Evolutionary conservation across 2,888 invertebrate genomes (phyloP), one percentile per base, ranked within the genome.

Genomic region (Ptilodon capucinus): DNA sequence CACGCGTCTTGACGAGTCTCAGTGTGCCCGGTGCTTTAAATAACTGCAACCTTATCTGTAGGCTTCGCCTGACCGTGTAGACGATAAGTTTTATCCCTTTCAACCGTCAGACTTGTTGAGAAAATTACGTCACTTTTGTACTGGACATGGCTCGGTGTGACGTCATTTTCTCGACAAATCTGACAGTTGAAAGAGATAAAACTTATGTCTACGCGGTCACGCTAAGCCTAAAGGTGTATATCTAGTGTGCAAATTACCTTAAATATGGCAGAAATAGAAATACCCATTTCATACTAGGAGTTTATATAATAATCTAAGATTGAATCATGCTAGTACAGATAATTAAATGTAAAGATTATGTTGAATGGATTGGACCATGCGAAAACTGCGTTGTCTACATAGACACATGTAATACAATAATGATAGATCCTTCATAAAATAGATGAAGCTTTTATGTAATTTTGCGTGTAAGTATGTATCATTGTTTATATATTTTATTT

Each of bases 401-500:
- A 63, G 56, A 54, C 46, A 53, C 57, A 54, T 57, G 44, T 67
- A 61, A 58, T 59, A 60, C 49, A 57, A n/a, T 58, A 57, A 68
- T 58, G 46, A 60, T 70, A 76, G 58, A 68, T 62, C 57, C 58
- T 61, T 71, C 64, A 68, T 62, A 63, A 56, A 38, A 49, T 42
- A 48, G 57, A 57, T 61, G 67, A 68, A 65, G 78, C 77, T 78
- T 71, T 60, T 69, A 70, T 73, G 59, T 75, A 68, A 58, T 66
- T 74, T 65, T 66, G 62, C 77, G 68, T 75, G 61, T 71, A 66
- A 70, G 62, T 65, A 66, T 71, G 62, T 65, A 64, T 57, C 53
- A 56, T 57, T 71, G 64, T 75, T n/a, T n/a, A 65, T 76, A 73
- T 60, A 71, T 68, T 67, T 69, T 53, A 62, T 66, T 71, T 66